Percentiles rank a stretch among this genome's conserved stretches.
These are phyloP conservation scores for Carterocephalus palaemon DNA, from an alignment of 2,888 invertebrate species.

Conservation along the genomic window DNA sequence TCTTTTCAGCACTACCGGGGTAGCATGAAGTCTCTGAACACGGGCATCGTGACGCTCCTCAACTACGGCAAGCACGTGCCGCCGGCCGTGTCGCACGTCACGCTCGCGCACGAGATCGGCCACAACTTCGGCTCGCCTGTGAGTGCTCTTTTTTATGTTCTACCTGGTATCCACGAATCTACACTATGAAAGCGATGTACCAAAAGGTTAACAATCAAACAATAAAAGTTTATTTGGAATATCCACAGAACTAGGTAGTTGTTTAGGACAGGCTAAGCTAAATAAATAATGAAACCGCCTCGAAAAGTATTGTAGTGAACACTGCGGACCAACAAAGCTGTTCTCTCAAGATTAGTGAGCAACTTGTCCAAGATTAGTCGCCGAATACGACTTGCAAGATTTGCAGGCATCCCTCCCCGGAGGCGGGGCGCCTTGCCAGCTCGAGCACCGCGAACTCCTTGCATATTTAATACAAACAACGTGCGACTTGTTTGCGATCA, in stretches of 20 bases:
- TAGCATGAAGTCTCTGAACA: slow-evolving; percentile 95
- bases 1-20: slow-evolving; percentile 92
- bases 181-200: background rate
- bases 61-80: slow-evolving; percentile 99
- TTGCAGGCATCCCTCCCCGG: slow-evolving; percentile 14
- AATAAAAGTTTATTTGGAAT: too few relatives aligned
- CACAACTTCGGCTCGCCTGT: slow-evolving; percentile 99
- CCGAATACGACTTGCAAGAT: slow-evolving; percentile 5
- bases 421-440: slow-evolving; percentile 8
- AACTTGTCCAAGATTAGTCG: slow-evolving; percentile 4
- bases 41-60: slow-evolving; percentile 97
- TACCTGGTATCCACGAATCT: background rate
- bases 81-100: slow-evolving; percentile 98
- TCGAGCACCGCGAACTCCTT: slow-evolving; percentile 19
- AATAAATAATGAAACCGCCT: too few relatives aligned
- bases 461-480: slow-evolving; percentile 21
- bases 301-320: too few relatives aligned
- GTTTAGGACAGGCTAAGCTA: too few relatives aligned
- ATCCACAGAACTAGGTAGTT: too few relatives aligned
- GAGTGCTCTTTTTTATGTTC: slow-evolving; percentile 33
- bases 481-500: slow-evolving; percentile 14
- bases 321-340: too few relatives aligned
- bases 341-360: too few relatives aligned
- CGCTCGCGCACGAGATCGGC: slow-evolving; percentile 99
- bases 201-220: too few relatives aligned